Conservation (phyloP, 2,888 invertebrate species). For the Empis stercorea region DNA sequence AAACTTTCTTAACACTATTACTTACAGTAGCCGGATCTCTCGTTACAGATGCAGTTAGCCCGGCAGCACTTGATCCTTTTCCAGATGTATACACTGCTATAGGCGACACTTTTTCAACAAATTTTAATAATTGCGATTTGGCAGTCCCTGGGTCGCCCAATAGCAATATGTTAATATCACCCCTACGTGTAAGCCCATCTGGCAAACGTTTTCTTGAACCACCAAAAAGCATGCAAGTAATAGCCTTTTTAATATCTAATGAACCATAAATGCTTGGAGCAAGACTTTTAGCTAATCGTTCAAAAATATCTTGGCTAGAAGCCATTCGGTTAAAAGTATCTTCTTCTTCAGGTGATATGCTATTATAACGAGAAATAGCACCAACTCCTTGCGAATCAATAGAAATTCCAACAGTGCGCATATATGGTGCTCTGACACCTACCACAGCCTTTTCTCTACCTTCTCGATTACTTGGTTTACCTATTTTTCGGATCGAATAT, state of each 20-base stretch:
- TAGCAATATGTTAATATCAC: slow-evolving; percentile 90
- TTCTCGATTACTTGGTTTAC: slow-evolving; percentile 51
- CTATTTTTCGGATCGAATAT: slow-evolving; percentile 83
- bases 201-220: slow-evolving; percentile 81
- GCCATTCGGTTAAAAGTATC: slow-evolving; percentile 54
- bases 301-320: slow-evolving; percentile 73
- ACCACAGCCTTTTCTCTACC: slow-evolving; percentile 66
- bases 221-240: slow-evolving; percentile 88
- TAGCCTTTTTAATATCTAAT: slow-evolving; percentile 90
- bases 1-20: too few relatives aligned
- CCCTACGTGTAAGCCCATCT: slow-evolving; percentile 88
- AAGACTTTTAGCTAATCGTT: slow-evolving; percentile 75
- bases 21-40: slow-evolving; percentile 83
- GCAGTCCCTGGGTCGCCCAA: slow-evolving; percentile 99
- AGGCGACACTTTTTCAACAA: slow-evolving; percentile 89
- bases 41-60: slow-evolving; percentile 93
- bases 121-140: slow-evolving; percentile 96
- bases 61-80: slow-evolving; percentile 99
- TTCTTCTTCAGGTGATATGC: slow-evolving; percentile 56
- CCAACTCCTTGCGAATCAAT: slow-evolving; percentile 72
- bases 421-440: slow-evolving; percentile 87
- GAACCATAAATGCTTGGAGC: slow-evolving; percentile 97
- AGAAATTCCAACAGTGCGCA: slow-evolving; percentile 85
- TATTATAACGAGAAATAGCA: slow-evolving; percentile 40
- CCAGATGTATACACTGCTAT: slow-evolving; percentile 96